Evolutionary conservation across 2,888 invertebrate species (phyloP), one percentile per base, ranked within the genome.

Genomic region (Drosophila seclusa): DNA sequence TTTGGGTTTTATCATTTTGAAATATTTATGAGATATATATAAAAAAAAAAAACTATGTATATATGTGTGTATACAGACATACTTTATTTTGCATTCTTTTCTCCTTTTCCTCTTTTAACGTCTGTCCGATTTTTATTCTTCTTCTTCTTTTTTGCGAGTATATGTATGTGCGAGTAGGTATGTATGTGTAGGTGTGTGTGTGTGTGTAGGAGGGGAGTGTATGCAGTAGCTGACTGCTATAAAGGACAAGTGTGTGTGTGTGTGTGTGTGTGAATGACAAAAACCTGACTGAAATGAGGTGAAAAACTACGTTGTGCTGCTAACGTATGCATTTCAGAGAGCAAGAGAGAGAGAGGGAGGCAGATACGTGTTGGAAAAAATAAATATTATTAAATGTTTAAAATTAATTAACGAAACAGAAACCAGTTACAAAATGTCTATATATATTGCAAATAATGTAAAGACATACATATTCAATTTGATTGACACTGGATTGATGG

Each of bases 51-150:
- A 13, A 8, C 40, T 58, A 50, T 42, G 34, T 57, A 21, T 58
- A n/a, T 38, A 57, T 67, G 50, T 53, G 31, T 76, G 34, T 48
- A 52, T 58, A 55, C 52, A 54, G 63, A 55, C 70, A 24, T 60
- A 50, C 57, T 57, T 21, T 68, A 60, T 59, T 34, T 49, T 42
- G 52, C 40, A 59, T 70, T 63, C 34, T 53, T 21, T 49, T 18
- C 45, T 24, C 18, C 34, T 36, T 18, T 54, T 36, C 24, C 34
- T 40, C 54, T 18, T 55, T 60, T 64, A 73, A 54, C 6, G 8
- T 59, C 77, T 68, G 76, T 78, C 70, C 78, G 62, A 52, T 68
- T 55, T 34, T 0, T 52, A 2, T 24, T 5, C 0, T 10, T 13
- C 2, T 8, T 32, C 2, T n/a, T 31, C n/a, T 32, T 36, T 38